Evolutionary conservation across 1,140 invertebrate species (phyloP).

Genomic region (Conus betulinus): DNA sequence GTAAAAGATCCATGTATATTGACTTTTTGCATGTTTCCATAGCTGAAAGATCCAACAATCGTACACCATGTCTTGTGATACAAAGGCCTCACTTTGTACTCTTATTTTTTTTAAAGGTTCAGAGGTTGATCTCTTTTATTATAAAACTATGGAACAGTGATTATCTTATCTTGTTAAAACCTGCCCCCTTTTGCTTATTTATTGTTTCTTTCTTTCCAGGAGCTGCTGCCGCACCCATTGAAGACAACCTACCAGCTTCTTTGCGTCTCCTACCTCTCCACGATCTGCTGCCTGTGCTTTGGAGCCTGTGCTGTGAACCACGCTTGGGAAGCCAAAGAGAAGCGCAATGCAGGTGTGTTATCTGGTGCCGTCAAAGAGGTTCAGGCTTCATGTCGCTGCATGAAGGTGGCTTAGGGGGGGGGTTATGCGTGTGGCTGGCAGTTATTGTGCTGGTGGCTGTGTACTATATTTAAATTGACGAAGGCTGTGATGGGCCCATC

Average conservation of each 20-base stretch:
- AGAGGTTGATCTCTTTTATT: too few species aligned
- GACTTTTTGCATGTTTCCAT: too few species aligned
- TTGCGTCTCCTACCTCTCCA: neutral
- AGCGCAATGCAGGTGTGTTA: neutral
- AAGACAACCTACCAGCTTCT: neutral
- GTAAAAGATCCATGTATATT: too few species aligned
- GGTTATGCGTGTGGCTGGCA: neutral
- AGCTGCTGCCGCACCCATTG: neutral
- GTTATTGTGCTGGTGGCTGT: neutral
- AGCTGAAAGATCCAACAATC: too few species aligned
- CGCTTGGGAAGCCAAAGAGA: slow-evolving; percentile 23
- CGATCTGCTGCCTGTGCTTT: neutral
- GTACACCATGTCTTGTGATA: too few species aligned
- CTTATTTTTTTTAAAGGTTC: too few species aligned
- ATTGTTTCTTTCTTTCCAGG: neutral
- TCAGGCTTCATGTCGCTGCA: neutral
- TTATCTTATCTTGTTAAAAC: neutral
- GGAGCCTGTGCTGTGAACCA: neutral
- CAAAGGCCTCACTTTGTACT: too few species aligned
- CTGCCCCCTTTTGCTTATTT: neutral
- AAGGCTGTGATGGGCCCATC: too few species aligned
- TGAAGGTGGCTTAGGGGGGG: neutral
- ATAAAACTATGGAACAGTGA: too few species aligned
- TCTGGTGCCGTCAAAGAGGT: neutral
- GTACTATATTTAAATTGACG: too few species aligned